Conservation (phyloP, 2,888 invertebrate species). For the Yponomeuta malinellus region DNA sequence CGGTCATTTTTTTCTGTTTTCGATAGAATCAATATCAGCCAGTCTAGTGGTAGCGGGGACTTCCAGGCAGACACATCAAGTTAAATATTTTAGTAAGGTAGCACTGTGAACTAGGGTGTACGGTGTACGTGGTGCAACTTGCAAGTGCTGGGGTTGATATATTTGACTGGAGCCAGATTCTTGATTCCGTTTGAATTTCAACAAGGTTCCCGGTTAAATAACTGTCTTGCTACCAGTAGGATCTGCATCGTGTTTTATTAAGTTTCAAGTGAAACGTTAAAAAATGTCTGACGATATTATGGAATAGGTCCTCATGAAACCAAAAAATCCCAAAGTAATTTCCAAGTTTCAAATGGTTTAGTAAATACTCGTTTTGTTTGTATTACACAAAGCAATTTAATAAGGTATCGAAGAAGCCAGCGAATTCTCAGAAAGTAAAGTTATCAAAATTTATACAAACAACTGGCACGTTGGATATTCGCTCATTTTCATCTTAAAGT, state of each 20-base stretch:
- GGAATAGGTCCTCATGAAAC: not conserved
- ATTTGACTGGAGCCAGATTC: not conserved
- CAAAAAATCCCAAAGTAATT: not conserved
- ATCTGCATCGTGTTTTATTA: not conserved
- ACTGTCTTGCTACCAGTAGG: not conserved
- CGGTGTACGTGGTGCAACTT: conserved; percentile 5
- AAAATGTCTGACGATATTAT: not conserved
- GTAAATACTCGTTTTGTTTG: not conserved
- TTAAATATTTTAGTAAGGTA: conserved; percentile 14
- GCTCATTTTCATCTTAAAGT: conserved; percentile 31
- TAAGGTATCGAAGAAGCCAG: not conserved
- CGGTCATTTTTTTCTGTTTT: conserved; percentile 2
- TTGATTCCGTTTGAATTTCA: not conserved
- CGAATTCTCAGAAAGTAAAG: not conserved
- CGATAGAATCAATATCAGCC: conserved; percentile 11
- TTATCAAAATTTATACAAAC: conserved; percentile 21
- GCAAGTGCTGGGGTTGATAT: conserved; percentile 3
- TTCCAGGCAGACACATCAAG: conserved; percentile 14
- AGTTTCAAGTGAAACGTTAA: too few species aligned
- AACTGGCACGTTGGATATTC: conserved; percentile 46
- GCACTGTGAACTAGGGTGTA: not conserved
- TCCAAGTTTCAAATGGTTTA: not conserved
- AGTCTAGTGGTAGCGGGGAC: not conserved
- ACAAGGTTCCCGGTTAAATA: not conserved
- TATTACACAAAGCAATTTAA: not conserved